Conservation (phyloP, 2,113 vertebrate species). For the Rafetus swinhoei region DNA sequence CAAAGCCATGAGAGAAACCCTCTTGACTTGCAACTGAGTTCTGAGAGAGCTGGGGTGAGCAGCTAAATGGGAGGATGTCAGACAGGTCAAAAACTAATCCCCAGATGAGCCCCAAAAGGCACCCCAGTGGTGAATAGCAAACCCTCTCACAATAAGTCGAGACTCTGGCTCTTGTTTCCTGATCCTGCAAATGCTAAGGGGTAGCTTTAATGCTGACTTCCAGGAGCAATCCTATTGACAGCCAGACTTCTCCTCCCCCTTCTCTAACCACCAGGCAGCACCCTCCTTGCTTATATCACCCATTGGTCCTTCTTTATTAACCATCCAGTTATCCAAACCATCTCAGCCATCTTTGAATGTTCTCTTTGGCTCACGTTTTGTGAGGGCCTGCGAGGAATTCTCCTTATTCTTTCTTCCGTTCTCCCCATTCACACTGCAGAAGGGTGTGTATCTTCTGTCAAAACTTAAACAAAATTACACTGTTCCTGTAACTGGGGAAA, state of each 20-base stretch:
- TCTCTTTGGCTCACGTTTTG: neutral
- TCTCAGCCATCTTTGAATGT: neutral
- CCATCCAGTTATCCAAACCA: neutral
- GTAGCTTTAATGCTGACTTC: neutral
- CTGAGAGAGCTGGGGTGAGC: neutral
- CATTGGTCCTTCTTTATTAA: constrained; percentile 19
- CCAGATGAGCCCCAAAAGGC: too few relatives aligned
- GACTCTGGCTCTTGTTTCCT: neutral
- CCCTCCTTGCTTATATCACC: neutral
- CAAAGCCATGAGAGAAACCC: too few relatives aligned
- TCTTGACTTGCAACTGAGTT: too few relatives aligned
- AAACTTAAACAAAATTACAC: constrained; percentile 36
- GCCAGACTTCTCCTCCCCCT: neutral
- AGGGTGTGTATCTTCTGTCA: neutral
- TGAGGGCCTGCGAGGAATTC: neutral
- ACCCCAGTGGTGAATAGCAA: too few relatives aligned
- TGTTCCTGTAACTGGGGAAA: constrained; percentile 5
- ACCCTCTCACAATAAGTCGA: neutral
- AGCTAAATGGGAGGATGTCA: neutral
- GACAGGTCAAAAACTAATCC: too few relatives aligned
- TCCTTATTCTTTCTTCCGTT: neutral
- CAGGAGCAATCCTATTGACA: neutral
- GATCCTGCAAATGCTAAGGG: neutral
- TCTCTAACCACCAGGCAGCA: neutral
- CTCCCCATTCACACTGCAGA: fast-evolving